Evolutionary conservation across 2,888 invertebrate genomes (phyloP).

Genomic region (Corbicula japonica): DNA sequence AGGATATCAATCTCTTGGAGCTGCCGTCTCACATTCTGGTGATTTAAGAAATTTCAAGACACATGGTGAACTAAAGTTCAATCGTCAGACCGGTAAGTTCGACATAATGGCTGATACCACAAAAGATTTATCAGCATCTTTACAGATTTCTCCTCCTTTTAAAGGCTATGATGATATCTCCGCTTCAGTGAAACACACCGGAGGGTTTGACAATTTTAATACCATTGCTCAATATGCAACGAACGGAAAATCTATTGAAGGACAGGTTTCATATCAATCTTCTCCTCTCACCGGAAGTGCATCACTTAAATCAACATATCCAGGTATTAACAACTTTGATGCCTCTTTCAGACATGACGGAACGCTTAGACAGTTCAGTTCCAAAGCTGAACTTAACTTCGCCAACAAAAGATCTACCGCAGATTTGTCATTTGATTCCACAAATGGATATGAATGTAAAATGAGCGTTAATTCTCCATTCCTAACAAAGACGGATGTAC

Average conservation of each 20-base stretch:
- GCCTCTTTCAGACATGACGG: conserved; percentile 35
- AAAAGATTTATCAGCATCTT: conserved; percentile 14
- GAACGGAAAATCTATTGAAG: conserved; percentile 30
- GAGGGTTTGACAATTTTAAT: conserved; percentile 38
- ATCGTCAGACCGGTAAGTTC: conserved; percentile 6
- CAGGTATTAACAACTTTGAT: conserved; percentile 27
- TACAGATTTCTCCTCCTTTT: conserved; percentile 40
- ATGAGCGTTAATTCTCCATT: conserved; percentile 22
- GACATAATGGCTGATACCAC: conserved; percentile 21
- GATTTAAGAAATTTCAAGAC: conserved; percentile 32
- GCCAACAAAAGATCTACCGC: conserved; percentile 14
- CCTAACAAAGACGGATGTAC: conserved; percentile 32
- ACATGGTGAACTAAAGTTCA: conserved; percentile 26
- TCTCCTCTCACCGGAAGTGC: conserved; percentile 15
- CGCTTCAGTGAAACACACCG: conserved; percentile 34
- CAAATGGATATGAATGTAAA: conserved; percentile 32
- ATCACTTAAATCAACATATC: conserved; percentile 41
- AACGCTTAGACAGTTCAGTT: conserved; percentile 16
- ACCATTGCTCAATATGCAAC: conserved; percentile 17
- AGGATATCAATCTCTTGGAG: conserved; percentile 27
- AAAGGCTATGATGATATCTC: conserved; percentile 30
- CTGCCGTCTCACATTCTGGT: conserved; percentile 29
- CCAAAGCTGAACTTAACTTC: conserved; percentile 29
- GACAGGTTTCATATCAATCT: conserved; percentile 24
- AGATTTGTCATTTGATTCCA: conserved; percentile 34